Percentiles rank a stretch among this genome's conserved stretches.
These are phyloP conservation scores for Papilio xuthus DNA, from an alignment of 1,140 invertebrate genomes.

Conservation along the genomic window DNA sequence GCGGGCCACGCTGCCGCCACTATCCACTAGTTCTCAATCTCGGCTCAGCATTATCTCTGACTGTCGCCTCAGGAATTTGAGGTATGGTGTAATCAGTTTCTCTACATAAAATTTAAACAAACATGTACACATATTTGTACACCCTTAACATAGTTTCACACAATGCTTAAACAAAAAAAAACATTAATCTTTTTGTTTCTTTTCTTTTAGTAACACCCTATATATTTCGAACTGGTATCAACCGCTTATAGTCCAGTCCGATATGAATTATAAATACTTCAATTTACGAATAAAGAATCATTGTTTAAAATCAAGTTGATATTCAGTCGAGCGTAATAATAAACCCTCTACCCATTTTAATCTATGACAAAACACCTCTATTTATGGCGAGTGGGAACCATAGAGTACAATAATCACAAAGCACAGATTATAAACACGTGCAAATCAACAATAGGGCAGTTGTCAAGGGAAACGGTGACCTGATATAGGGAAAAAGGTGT, in stretches of 20 bases:
- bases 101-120: background rate
- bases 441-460: constrained; percentile 29
- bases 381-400: constrained; percentile 24
- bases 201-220: background rate
- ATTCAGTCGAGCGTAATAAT: constrained; percentile 33
- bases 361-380: constrained; percentile 3
- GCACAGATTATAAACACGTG: constrained; percentile 38
- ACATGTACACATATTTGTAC: background rate
- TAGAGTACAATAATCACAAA: constrained; percentile 23
- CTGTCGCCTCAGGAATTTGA: constrained; percentile 68
- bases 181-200: background rate
- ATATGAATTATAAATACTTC: constrained; percentile 3
- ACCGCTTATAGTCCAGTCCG: background rate
- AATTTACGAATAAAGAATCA: constrained; percentile 7
- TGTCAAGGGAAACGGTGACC: constrained; percentile 36
- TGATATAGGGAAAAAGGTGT: constrained; percentile 32
- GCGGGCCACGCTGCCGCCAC: constrained; percentile 49
- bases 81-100: constrained; percentile 45
- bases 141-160: background rate
- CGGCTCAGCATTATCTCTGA: constrained; percentile 66
- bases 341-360: constrained; percentile 18
- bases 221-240: background rate
- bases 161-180: background rate
- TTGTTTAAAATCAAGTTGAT: constrained; percentile 21
- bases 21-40: constrained; percentile 59